Evolutionary conservation across 92 coral and sea anemone species (phyloP).

Genomic region (Parazoanthus atlanticus): DNA sequence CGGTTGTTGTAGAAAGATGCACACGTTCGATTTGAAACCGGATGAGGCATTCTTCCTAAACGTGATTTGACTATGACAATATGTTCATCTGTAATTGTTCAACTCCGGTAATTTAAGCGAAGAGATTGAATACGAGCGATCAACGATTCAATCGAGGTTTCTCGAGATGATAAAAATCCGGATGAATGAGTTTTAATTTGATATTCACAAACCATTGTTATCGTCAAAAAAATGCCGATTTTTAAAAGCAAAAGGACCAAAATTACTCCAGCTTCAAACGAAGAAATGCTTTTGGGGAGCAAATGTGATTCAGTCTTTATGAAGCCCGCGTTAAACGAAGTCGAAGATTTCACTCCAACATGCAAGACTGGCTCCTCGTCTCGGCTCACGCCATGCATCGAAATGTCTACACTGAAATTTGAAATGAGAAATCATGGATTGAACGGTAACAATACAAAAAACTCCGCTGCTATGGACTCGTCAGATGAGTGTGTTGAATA

Average conservation of each 20-base stretch:
- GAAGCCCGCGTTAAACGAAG: not conserved
- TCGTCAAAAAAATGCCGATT: constrained; percentile 1
- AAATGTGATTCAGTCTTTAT: not conserved
- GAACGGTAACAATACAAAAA: constrained; percentile 2
- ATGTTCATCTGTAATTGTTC: not conserved
- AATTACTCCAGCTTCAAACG: not conserved
- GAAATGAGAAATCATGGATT: constrained; percentile 35
- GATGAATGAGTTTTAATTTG: not conserved
- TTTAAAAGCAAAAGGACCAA: constrained; percentile 13
- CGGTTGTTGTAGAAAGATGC: not conserved
- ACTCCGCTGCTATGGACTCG: not conserved
- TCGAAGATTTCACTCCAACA: too few species aligned
- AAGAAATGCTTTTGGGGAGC: not conserved
- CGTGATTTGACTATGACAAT: not conserved
- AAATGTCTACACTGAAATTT: constrained; percentile 51
- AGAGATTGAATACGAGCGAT: not conserved
- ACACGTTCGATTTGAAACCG: not conserved
- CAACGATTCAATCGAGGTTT: not conserved
- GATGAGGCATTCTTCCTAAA: not conserved
- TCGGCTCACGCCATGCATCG: constrained; percentile 15
- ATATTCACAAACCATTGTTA: not conserved
- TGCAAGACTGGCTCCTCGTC: not conserved
- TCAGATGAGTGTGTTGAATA: constrained; percentile 7
- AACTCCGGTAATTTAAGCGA: not conserved
- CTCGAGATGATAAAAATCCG: not conserved